phyloP scores from a whole-genome alignment of 2,797 vertebrate genomes.

The Heterohyrax brucei region DNA sequence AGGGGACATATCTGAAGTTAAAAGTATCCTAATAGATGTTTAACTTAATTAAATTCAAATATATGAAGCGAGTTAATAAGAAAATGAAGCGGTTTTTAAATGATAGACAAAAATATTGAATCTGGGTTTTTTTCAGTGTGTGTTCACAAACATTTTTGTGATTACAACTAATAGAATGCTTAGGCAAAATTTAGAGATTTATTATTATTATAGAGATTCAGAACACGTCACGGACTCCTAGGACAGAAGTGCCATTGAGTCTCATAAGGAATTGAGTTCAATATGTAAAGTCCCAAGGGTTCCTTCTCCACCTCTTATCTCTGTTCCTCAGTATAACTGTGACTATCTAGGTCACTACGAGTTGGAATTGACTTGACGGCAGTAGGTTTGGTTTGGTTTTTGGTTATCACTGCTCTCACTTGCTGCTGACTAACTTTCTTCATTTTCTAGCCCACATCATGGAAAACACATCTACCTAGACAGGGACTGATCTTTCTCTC shows the following conservation, averaged over 20 bases:
- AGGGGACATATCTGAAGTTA: not conserved
- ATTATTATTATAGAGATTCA: not conserved
- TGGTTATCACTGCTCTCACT: not conserved
- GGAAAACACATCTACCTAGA: not conserved
- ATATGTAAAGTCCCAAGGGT: not conserved
- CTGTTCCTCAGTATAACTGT: not conserved
- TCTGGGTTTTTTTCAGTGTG: constrained; percentile 4
- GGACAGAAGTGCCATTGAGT: not conserved
- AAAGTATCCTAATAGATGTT: not conserved
- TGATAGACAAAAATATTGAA: not conserved
- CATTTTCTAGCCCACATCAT: not conserved
- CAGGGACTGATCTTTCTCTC: not conserved
- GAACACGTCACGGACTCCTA: not conserved
- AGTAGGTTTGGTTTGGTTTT: too few species aligned
- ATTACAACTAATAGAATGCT: not conserved
- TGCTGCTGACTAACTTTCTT: not conserved
- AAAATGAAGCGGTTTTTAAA: not conserved
- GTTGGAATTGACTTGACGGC: too few species aligned
- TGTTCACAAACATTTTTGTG: constrained; percentile 3
- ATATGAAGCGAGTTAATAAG: not conserved
- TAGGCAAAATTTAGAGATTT: not conserved
- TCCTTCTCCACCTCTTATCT: not conserved
- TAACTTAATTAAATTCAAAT: not conserved
- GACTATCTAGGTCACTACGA: not conserved
- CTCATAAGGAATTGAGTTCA: not conserved